These are phyloP conservation scores for Potamilus streckersoni DNA, from an alignment of 1,140 invertebrate species.

Conservation along the genomic window DNA sequence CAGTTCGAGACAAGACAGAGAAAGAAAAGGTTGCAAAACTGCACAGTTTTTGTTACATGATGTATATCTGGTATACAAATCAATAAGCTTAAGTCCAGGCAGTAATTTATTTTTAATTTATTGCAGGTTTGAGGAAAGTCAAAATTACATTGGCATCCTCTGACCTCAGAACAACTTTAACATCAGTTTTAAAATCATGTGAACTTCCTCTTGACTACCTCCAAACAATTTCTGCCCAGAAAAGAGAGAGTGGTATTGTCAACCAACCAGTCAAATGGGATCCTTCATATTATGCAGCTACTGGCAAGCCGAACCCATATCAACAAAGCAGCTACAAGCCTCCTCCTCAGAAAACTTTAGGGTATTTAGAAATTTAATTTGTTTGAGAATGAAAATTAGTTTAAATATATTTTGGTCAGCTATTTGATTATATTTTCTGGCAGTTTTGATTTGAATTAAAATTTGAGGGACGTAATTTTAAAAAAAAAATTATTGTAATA, in stretches of 20 bases:
- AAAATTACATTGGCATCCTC: conserved; percentile 78
- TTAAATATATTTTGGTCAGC: no score
- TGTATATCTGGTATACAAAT: no score
- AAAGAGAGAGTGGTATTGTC: not conserved
- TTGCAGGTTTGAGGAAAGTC: conserved; percentile 66
- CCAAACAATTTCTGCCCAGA: conserved; percentile 28
- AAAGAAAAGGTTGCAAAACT: no score
- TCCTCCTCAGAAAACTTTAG: conserved; percentile 17
- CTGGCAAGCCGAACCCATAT: not conserved
- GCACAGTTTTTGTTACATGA: no score
- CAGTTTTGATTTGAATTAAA: no score
- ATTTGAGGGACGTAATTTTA: no score
- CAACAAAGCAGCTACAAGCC: conserved; percentile 4
- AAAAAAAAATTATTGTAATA: no score
- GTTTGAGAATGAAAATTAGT: not conserved
- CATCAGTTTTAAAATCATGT: conserved; percentile 82
- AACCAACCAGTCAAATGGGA: conserved; percentile 3
- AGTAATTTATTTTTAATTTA: not conserved
- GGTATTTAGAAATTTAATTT: conserved; percentile 1
- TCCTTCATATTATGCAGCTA: not conserved
- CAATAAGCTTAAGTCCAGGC: no score
- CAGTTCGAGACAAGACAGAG: no score
- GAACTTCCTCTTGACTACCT: conserved; percentile 81
- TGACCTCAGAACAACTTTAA: conserved; percentile 80
- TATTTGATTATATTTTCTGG: no score